Conservation (phyloP, 2,888 invertebrate genomes). For the Luperina nickerlii region DNA sequence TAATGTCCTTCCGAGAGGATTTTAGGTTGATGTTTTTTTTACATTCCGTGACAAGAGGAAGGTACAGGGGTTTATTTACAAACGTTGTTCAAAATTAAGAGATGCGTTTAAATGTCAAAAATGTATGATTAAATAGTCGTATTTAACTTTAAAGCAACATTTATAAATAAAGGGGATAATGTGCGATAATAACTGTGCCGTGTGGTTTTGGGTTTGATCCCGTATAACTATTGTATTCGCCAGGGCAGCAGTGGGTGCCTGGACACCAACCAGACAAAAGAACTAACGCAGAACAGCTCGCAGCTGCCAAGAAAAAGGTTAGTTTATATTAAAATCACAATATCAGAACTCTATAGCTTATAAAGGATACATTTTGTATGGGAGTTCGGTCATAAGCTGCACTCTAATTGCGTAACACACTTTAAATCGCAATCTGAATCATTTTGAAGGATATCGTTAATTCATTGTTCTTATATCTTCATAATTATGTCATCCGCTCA, state of each 20-base stretch:
- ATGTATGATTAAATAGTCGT: neutral
- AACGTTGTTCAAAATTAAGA: neutral
- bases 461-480: too few relatives aligned
- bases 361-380: too few relatives aligned
- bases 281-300: slow-evolving; percentile 89
- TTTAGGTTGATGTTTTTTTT: neutral
- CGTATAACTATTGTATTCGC: slow-evolving; percentile 89
- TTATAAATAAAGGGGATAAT: neutral
- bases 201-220: slow-evolving; percentile 87
- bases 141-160: neutral
- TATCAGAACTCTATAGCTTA: too few relatives aligned
- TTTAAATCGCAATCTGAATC: too few relatives aligned
- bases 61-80: neutral
- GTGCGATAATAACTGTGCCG: slow-evolving; percentile 59
- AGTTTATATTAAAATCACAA: slow-evolving; percentile 15
- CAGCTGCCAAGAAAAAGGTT: slow-evolving; percentile 92
- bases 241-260: slow-evolving; percentile 96
- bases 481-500: too few relatives aligned
- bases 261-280: slow-evolving; percentile 88
- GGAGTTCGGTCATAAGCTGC: too few relatives aligned
- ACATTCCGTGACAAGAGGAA: neutral
- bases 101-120: neutral
- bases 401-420: too few relatives aligned
- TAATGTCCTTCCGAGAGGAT: neutral
- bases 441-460: too few relatives aligned